Percentiles rank a stretch among this genome's conserved stretches.
Evolutionary conservation across 2,797 vertebrate species (phyloP).

Genomic region (Sebastes itinus): DNA sequence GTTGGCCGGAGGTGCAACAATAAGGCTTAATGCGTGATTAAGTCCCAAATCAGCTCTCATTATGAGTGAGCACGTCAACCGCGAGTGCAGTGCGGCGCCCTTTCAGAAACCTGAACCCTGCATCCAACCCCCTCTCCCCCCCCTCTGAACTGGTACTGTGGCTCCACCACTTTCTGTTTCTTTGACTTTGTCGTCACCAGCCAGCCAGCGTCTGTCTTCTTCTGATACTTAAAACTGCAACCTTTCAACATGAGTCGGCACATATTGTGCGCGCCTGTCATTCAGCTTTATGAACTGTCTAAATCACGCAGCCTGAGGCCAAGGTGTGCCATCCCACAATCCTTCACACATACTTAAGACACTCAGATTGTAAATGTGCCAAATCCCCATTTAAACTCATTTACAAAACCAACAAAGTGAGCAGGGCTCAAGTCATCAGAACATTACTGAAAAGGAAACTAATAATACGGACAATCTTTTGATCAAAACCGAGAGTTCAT

Average conservation of each 20-base stretch:
- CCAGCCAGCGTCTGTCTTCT: background rate
- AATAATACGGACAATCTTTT: background rate
- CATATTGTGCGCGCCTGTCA: background rate
- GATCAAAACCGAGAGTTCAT: background rate
- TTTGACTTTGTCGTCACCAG: constrained; percentile 2
- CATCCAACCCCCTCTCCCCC: background rate
- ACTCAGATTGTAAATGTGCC: background rate
- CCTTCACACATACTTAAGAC: background rate
- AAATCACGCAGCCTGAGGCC: background rate
- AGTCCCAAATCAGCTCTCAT: constrained; percentile 64
- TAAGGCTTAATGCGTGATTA: constrained; percentile 68
- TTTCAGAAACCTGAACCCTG: constrained; percentile 26
- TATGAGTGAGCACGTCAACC: constrained; percentile 60
- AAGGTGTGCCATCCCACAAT: background rate
- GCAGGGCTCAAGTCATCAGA: background rate
- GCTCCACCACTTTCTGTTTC: constrained; percentile 8
- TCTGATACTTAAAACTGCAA: background rate
- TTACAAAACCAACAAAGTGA: background rate
- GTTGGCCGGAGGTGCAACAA: constrained; percentile 70
- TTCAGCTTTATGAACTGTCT: background rate
- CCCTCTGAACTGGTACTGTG: background rate
- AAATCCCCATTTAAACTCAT: background rate
- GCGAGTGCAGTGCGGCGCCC: constrained; percentile 6
- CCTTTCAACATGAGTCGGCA: background rate
- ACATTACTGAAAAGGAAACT: background rate